Percentiles rank a stretch among this genome's conserved stretches.
These are phyloP conservation scores for Cydia fagiglandana DNA, from an alignment of 1,140 invertebrate species.

Conservation along the genomic window DNA sequence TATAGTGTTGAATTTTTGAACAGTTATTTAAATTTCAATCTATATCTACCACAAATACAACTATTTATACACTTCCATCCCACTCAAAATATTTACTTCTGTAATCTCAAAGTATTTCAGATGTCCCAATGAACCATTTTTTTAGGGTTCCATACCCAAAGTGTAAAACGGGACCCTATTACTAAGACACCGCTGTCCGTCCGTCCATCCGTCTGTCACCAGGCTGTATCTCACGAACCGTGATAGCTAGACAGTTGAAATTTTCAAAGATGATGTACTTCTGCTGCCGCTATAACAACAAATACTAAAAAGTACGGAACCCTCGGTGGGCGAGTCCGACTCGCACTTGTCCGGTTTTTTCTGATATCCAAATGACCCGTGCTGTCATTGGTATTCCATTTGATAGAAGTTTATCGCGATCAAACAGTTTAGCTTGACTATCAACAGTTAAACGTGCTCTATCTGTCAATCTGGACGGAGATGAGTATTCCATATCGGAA, in stretches of 20 bases:
- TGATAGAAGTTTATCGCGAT: conserved; percentile 13
- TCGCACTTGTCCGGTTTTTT: no score
- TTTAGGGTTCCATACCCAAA: no score
- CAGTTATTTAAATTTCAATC: background rate
- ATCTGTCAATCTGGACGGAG: conserved; percentile 28
- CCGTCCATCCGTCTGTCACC: no score
- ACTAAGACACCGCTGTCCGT: no score
- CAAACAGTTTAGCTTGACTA: conserved; percentile 25
- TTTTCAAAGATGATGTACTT: no score
- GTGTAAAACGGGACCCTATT: no score
- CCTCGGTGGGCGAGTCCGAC: no score
- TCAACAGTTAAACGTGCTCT: conserved; percentile 24
- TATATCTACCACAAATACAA: background rate
- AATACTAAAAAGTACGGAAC: no score
- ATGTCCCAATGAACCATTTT: background rate
- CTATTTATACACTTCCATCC: background rate
- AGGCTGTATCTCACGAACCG: no score
- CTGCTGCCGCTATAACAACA: no score
- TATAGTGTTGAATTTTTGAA: background rate
- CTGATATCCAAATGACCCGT: background rate
- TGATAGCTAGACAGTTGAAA: no score
- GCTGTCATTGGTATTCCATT: conserved; percentile 11
- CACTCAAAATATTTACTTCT: background rate
- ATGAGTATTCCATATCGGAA: conserved; percentile 28
- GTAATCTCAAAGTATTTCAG: background rate